A percentile compares a stretch with the other conserved stretches of the same genome.
phyloP scores from a whole-genome alignment of 2,888 invertebrate species.

The Hirudinaria manillensis region DNA sequence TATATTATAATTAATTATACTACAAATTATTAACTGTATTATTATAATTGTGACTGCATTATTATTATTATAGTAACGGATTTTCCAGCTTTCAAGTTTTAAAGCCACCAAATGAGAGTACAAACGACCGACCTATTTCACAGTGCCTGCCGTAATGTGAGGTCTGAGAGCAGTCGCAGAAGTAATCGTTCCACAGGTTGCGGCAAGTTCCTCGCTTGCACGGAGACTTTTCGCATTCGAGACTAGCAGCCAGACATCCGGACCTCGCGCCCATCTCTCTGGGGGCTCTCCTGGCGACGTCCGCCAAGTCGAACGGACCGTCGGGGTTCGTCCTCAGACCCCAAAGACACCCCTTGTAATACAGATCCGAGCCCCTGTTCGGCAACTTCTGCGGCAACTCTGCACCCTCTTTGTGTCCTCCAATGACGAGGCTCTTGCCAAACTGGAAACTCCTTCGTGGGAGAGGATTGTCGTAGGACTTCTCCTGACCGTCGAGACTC shows the following conservation, averaged over 20 bases:
- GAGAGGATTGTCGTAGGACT: not conserved
- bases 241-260: conserved; percentile 40
- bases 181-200: conserved; percentile 43
- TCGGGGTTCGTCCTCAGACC: conserved; percentile 44
- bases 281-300: conserved; percentile 15
- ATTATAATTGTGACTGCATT: too few species aligned
- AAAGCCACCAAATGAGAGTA: too few species aligned
- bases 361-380: conserved; percentile 40
- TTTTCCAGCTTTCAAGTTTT: too few species aligned
- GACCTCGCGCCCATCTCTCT: conserved; percentile 33
- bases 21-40: too few species aligned
- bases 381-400: conserved; percentile 49
- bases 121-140: conserved; percentile 36
- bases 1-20: not conserved
- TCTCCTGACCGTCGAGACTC: conserved; percentile 2
- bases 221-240: conserved; percentile 40
- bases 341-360: conserved; percentile 49
- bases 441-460: not conserved
- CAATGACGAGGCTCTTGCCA: conserved; percentile 12
- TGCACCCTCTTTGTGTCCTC: conserved; percentile 13
- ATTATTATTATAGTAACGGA: too few species aligned
- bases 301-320: conserved; percentile 32
- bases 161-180: conserved; percentile 50
- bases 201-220: conserved; percentile 46
- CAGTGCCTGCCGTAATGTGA: conserved; percentile 43